Evolutionary conservation across 2,888 invertebrate species (phyloP).

Genomic region (Melitaea athalia): DNA sequence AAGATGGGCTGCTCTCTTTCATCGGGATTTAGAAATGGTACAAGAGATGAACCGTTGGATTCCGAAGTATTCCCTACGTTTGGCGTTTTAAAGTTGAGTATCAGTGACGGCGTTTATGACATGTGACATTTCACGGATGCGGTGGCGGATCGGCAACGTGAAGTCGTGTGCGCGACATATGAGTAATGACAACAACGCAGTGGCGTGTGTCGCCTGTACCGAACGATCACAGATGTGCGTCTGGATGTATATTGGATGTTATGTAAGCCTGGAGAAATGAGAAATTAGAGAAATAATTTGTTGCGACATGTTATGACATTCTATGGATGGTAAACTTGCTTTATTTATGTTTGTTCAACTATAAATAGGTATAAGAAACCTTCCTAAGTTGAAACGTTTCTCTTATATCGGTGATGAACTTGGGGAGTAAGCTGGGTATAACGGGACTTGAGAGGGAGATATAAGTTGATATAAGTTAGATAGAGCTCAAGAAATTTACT

Average conservation of each 20-base stretch:
- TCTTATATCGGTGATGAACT: too few species aligned
- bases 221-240: slow-evolving; percentile 74
- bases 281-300: slow-evolving; percentile 36
- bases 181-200: slow-evolving; percentile 80
- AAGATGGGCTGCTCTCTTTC: slow-evolving; percentile 68
- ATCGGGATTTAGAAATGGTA: slow-evolving; percentile 49
- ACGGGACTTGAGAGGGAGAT: too few species aligned
- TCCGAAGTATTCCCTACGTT: slow-evolving; percentile 50
- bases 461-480: too few species aligned
- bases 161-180: slow-evolving; percentile 77
- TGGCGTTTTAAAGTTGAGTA: slow-evolving; percentile 58
- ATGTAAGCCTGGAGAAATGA: slow-evolving; percentile 54
- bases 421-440: too few species aligned
- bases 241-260: slow-evolving; percentile 66
- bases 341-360: slow-evolving; percentile 17
- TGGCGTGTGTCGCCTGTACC: slow-evolving; percentile 65
- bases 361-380: background rate
- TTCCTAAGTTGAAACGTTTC: too few species aligned
- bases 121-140: slow-evolving; percentile 60
- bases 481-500: too few species aligned
- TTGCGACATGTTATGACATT: slow-evolving; percentile 32
- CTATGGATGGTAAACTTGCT: slow-evolving; percentile 15
- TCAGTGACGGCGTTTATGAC: slow-evolving; percentile 48
- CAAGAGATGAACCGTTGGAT: slow-evolving; percentile 44
- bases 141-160: slow-evolving; percentile 60